Evolutionary conservation across 2,888 invertebrate species (phyloP).

Genomic region (Stenotaenia linearis): DNA sequence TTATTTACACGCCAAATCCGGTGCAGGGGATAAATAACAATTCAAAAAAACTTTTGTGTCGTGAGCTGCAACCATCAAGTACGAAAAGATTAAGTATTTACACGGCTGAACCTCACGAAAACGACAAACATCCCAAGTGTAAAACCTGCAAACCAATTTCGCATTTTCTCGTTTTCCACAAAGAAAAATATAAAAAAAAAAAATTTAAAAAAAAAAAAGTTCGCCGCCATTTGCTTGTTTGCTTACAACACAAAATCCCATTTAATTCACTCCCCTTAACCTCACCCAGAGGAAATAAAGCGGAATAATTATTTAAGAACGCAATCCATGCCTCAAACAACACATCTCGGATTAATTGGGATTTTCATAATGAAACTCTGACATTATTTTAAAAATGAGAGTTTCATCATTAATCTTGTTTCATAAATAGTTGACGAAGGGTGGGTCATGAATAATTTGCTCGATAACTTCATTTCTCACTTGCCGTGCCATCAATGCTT

Average conservation of each 20-base stretch:
- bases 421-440: conserved; percentile 23
- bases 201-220: too few species aligned
- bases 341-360: neutral
- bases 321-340: neutral
- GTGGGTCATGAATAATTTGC: conserved; percentile 23
- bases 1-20: neutral
- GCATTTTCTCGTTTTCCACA: too few species aligned
- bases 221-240: neutral
- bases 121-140: too few species aligned
- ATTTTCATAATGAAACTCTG: neutral
- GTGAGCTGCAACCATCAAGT: neutral
- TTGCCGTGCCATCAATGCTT: neutral
- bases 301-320: neutral
- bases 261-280: neutral
- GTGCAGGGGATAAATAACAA: neutral
- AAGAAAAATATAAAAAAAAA: too few species aligned
- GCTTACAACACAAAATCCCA: neutral
- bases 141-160: neutral
- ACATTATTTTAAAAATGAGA: neutral
- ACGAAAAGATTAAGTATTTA: neutral
- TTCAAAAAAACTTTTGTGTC: neutral
- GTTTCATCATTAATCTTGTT: neutral
- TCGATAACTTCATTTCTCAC: conserved; percentile 10
- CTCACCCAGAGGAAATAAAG: neutral
- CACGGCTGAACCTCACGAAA: neutral